Conservation (phyloP, 2,113 vertebrate genomes). For the Saccopteryx bilineata region DNA sequence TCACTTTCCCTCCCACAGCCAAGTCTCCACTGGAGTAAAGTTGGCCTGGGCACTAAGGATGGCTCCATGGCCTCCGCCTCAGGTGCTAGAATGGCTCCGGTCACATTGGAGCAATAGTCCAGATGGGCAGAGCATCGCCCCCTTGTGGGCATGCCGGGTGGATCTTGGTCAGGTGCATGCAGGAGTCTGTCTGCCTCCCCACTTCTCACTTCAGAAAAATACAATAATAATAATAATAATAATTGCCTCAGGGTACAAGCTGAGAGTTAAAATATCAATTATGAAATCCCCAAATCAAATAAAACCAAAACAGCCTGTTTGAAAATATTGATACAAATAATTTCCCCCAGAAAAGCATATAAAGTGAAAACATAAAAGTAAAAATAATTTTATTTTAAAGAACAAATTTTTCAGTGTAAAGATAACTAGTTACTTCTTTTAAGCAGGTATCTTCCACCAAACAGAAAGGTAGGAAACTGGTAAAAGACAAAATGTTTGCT, state of each 20-base stretch:
- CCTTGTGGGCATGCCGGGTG: no score
- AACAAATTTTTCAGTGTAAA: slow-evolving; percentile 6
- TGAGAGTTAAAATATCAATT: slow-evolving; percentile 49
- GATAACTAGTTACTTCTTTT: background rate
- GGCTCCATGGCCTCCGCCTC: no score
- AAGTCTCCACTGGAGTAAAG: no score
- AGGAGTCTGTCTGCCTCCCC: no score
- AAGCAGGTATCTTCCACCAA: background rate
- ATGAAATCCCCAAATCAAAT: background rate
- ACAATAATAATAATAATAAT: no score
- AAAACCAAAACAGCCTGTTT: background rate
- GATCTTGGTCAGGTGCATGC: no score
- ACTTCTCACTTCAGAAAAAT: no score
- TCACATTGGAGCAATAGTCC: no score
- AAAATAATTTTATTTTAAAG: background rate
- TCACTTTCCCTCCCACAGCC: no score
- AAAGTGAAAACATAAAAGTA: background rate
- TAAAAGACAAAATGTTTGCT: background rate
- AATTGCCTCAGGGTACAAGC: background rate
- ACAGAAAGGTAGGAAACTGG: background rate
- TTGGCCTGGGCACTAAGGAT: no score
- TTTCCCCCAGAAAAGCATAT: background rate
- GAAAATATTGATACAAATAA: slow-evolving; percentile 24
- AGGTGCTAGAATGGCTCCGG: no score
- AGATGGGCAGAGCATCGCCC: no score